Percentiles rank a stretch among this genome's conserved stretches.
Conservation (phyloP, 2,797 vertebrate species). For the Apogon hyalosoma region DNA sequence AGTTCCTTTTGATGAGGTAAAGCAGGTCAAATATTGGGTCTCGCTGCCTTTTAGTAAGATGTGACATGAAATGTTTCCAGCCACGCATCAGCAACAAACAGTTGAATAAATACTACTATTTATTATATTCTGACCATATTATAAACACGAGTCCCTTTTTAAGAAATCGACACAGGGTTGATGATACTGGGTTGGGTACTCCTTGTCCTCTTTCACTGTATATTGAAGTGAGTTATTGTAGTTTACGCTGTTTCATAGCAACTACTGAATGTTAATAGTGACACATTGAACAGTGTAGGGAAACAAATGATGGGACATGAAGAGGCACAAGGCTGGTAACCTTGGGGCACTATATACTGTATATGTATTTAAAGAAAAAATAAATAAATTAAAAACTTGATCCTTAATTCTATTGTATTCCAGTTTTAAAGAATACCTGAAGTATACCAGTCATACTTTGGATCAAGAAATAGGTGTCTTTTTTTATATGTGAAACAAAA, state of each 20-base stretch:
- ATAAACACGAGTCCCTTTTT: conserved; percentile 57
- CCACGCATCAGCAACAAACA: conserved; percentile 60
- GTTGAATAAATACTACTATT: conserved; percentile 74
- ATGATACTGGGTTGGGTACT: conserved; percentile 58
- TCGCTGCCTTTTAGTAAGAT: conserved; percentile 74
- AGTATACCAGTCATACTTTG: conserved; percentile 15
- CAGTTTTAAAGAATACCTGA: conserved; percentile 47
- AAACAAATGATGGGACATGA: conserved; percentile 48
- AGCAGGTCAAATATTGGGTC: conserved; percentile 60
- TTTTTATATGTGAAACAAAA: conserved; percentile 40
- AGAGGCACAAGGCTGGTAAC: conserved; percentile 68
- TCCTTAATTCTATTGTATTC: conserved; percentile 46
- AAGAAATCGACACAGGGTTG: conserved; percentile 52
- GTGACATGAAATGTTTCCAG: conserved; percentile 62
- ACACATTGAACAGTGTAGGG: conserved; percentile 57
- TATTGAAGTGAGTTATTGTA: conserved; percentile 70
- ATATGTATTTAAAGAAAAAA: conserved; percentile 60
- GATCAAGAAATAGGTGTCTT: conserved; percentile 18
- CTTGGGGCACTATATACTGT: conserved; percentile 40
- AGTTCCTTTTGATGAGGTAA: conserved; percentile 26
- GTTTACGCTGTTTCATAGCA: conserved; percentile 70
- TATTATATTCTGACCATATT: conserved; percentile 75
- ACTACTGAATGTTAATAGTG: conserved; percentile 80
- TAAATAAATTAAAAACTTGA: conserved; percentile 24
- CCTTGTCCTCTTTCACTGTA: conserved; percentile 67